These are phyloP conservation scores for Leptodactylus fallax DNA, from an alignment of 2,797 vertebrate genomes.

Conservation along the genomic window DNA sequence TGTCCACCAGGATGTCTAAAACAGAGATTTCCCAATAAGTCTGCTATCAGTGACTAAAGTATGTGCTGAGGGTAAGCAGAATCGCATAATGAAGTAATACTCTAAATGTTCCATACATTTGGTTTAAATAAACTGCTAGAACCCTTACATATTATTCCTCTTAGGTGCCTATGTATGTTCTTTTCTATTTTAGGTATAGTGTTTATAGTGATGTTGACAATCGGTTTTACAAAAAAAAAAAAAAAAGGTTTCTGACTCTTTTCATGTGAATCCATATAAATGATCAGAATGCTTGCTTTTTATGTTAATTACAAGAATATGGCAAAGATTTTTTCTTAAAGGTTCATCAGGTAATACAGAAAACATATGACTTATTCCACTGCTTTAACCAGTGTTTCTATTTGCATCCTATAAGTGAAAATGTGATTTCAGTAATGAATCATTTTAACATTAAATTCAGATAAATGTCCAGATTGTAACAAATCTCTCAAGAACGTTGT, in stretches of 20 bases:
- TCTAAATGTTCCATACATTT: not conserved
- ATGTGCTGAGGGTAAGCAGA: too few relatives aligned
- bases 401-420: not conserved
- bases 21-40: too few relatives aligned
- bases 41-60: too few relatives aligned
- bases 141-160: not conserved
- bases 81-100: too few relatives aligned
- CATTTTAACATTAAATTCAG: not conserved
- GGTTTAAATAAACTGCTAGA: not conserved
- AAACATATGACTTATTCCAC: not conserved
- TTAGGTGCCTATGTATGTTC: not conserved
- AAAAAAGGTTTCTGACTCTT: not conserved
- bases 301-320: not conserved
- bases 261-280: not conserved
- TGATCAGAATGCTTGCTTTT: not conserved
- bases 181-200: not conserved
- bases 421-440: not conserved
- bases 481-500: not conserved
- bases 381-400: not conserved
- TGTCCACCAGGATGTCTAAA: too few relatives aligned
- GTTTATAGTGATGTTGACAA: not conserved
- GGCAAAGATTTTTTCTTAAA: not conserved
- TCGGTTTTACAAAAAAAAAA: not conserved
- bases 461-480: constrained; percentile 31
- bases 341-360: not conserved